These are phyloP conservation scores for Pissodes strobi DNA, from an alignment of 1,140 invertebrate species.

Conservation along the genomic window DNA sequence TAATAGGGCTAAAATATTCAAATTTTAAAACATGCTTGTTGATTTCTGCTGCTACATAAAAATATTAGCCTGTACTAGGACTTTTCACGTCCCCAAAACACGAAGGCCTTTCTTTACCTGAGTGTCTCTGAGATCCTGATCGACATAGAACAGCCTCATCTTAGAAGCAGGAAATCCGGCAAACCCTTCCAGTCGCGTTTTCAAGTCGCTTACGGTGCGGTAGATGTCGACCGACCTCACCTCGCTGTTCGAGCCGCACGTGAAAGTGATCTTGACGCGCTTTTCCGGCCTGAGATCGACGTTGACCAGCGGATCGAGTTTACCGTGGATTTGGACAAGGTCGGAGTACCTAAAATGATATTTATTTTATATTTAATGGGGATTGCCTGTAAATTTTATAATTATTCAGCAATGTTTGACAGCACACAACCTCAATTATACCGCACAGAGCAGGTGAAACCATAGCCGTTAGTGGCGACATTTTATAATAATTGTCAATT, in stretches of 20 bases:
- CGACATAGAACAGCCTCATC: slow-evolving; percentile 86
- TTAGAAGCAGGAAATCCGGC: slow-evolving; percentile 77
- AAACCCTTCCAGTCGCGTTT: slow-evolving; percentile 76
- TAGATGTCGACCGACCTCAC: slow-evolving; percentile 77
- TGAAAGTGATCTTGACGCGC: slow-evolving; percentile 81
- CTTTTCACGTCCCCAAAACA: no score
- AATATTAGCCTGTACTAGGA: no score
- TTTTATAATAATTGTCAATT: no score
- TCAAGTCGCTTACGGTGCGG: slow-evolving; percentile 77
- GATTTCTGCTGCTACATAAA: no score
- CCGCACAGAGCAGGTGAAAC: no score
- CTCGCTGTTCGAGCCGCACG: slow-evolving; percentile 75
- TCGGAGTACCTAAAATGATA: slow-evolving; percentile 72
- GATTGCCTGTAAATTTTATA: no score
- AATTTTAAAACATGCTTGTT: no score
- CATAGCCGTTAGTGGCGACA: no score
- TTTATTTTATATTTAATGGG: no score
- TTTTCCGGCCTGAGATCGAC: slow-evolving; percentile 85
- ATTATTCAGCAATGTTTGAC: no score
- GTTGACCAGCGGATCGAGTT: slow-evolving; percentile 83
- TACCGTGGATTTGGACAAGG: slow-evolving; percentile 79
- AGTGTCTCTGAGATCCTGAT: slow-evolving; percentile 70
- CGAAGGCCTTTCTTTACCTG: slow-evolving; percentile 54
- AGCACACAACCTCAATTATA: no score
- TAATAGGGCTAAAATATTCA: no score